Evolutionary conservation across 1,140 invertebrate genomes (phyloP), one percentile per base, ranked within the genome.

Genomic region (Contarinia nasturtii): DNA sequence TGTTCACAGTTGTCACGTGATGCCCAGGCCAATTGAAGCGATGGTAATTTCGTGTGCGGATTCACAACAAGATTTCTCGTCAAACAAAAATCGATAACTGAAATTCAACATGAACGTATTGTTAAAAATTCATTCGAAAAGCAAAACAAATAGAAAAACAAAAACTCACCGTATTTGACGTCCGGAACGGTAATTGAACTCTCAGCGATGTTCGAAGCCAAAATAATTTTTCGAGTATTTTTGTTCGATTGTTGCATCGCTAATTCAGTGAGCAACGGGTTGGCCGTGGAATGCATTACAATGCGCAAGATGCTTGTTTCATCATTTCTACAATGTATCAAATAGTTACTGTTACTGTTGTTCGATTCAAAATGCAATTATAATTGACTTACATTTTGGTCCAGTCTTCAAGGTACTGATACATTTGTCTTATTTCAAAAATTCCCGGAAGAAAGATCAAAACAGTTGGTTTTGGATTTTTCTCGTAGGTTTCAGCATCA

Each of bases 151-250:
- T 27, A 3, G 10, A 27, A 5, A 3, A 27, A 10, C 27, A 27
- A 27, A 10, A 3, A 27, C 55, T 56, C 57, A 79, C 77, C 86
- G 70, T 90, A 96, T 61, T 79, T 82, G 22, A 94, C 79, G 66
- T 96, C 88, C 22, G 85, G 78, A 33, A 98, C 86, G 5, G 94
- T 98, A 44, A 98, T 85, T 20, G 91, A 93, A 61, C 88, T 95
- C 67, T 98, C 95, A 1, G 92, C 91, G 53, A 98, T 93, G 65
- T 97, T 94, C 7, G 94, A 98, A 0, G 91, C 74, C 1, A 98
- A 67, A 58, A 98, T 95, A 51, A 93, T 75, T 67, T 94, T 95
- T 14, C 43, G 20, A 2, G 11, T 27, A 27, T 27, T 27, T 27
- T 27, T 3, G 27, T 27, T 10, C 4, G 27, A 27, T 27, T 27